Evolutionary conservation across 2,888 invertebrate species (phyloP).

Genomic region (Sarcophaga variegata): DNA sequence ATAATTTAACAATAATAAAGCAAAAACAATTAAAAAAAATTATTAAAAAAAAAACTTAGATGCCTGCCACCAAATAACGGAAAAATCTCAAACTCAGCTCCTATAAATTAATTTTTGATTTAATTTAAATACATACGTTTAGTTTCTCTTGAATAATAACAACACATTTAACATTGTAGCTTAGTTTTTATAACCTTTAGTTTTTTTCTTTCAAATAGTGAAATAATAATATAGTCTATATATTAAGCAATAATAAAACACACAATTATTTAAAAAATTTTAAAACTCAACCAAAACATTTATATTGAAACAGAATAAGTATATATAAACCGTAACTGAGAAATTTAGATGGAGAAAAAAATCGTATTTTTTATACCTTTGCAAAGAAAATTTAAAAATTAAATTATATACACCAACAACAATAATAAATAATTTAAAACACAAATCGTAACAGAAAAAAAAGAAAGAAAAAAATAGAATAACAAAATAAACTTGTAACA

Average conservation of each 20-base stretch:
- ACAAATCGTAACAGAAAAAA: not conserved
- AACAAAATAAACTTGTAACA: slow-evolving; percentile 14
- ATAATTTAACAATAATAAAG: slow-evolving; percentile 31
- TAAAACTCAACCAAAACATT: slow-evolving; percentile 22
- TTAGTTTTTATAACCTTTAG: not conserved
- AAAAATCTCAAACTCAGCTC: slow-evolving; percentile 55
- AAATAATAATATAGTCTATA: no score
- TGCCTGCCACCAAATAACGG: slow-evolving; percentile 64
- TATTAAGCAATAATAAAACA: no score
- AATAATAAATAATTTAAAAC: slow-evolving; percentile 44
- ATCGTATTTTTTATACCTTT: slow-evolving; percentile 68
- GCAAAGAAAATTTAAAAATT: slow-evolving; percentile 59
- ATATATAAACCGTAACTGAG: not conserved
- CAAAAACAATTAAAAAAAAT: slow-evolving; percentile 35
- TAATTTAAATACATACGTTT: slow-evolving; percentile 27
- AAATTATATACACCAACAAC: slow-evolving; percentile 57
- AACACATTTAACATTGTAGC: slow-evolving; percentile 23
- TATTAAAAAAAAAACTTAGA: slow-evolving; percentile 50
- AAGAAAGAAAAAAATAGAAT: slow-evolving; percentile 47
- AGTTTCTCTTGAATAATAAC: slow-evolving; percentile 15
- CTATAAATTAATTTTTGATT: slow-evolving; percentile 47
- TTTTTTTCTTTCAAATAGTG: no score
- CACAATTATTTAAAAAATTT: slow-evolving; percentile 1
- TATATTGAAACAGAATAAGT: no score
- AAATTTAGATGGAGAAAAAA: slow-evolving; percentile 33